Base-by-base conservation (phyloP, 2,888 invertebrate species). In the Hoplodrina blanda region DNA sequence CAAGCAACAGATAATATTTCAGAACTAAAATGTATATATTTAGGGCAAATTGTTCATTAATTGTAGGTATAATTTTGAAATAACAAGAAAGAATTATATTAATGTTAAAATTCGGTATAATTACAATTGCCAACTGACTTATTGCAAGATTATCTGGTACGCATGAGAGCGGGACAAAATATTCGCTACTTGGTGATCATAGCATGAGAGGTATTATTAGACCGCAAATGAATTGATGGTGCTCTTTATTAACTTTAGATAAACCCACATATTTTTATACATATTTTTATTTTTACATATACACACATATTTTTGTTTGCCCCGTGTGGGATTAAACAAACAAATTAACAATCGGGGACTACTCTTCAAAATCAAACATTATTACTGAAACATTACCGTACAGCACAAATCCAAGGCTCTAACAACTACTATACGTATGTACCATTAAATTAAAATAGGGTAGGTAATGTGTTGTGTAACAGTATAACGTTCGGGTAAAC, bases 361-460 rank as follows among this genome's bases (percentile, higher is more conserved):
- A 3, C 64, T 63, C 60, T 66, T 66, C 55, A 62, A 73, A 68
- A 70, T 67, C 55, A 54, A 59, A 33, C 52, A 44, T 63, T 69
- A 73, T 52, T 37, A 37, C 56, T 69, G 7, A 57, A 73, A 73
- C 62, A 74, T 68, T 10, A 69, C 66, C 37, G 15, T 57, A 71
- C 57, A 78, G 59, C 68, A 69, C 62, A 76, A 83, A 82, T 78
- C 84, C 67, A 69, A 49, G 55, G 19, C 49, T 57, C 62, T 49
- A 59, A 81, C 70, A 72, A 70, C 76, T 70, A 70, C 67, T 70
- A 65, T 72, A 59, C 50, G 65, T 76, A 76, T 57, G 50, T 73
- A 74, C 73, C 76, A 79, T 82, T 73, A 84, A 84, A 80, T 83
- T 84, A 83, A 84, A 83, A 83, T 78, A 82, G 83, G 85, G 83